phyloP scores from a whole-genome alignment of 2,797 vertebrate species.

The Lacerta agilis region DNA sequence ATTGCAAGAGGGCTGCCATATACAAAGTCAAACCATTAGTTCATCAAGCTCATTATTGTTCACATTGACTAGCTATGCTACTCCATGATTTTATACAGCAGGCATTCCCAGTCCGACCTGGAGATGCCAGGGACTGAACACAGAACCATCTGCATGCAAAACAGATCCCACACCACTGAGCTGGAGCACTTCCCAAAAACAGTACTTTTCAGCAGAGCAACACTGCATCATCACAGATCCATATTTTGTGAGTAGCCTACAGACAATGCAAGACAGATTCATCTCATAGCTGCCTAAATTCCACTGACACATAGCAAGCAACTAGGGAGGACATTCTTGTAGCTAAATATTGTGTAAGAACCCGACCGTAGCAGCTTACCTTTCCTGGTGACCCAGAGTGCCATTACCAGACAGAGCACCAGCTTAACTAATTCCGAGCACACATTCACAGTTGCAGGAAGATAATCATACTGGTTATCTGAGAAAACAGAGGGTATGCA shows the following conservation, averaged over 20 bases:
- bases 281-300: background rate
- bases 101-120: too few species aligned
- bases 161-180: background rate
- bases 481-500: slow-evolving; percentile 31
- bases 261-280: background rate
- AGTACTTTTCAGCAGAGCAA: background rate
- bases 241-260: background rate
- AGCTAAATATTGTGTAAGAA: background rate
- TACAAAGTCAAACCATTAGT: too few species aligned
- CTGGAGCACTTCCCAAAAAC: background rate
- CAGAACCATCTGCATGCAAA: too few species aligned
- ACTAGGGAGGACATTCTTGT: background rate
- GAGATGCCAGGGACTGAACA: too few species aligned
- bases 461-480: slow-evolving; percentile 96
- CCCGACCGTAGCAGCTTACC: slow-evolving; percentile 75
- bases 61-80: too few species aligned
- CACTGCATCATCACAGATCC: background rate
- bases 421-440: slow-evolving; percentile 93
- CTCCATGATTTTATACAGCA: too few species aligned
- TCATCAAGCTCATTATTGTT: too few species aligned
- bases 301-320: background rate
- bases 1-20: too few species aligned
- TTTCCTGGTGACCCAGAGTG: slow-evolving; percentile 86
- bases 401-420: slow-evolving; percentile 88
- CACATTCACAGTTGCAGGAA: slow-evolving; percentile 96